Conservation (phyloP, 2,888 invertebrate genomes). For the Mesorhabditis spiculigera region DNA sequence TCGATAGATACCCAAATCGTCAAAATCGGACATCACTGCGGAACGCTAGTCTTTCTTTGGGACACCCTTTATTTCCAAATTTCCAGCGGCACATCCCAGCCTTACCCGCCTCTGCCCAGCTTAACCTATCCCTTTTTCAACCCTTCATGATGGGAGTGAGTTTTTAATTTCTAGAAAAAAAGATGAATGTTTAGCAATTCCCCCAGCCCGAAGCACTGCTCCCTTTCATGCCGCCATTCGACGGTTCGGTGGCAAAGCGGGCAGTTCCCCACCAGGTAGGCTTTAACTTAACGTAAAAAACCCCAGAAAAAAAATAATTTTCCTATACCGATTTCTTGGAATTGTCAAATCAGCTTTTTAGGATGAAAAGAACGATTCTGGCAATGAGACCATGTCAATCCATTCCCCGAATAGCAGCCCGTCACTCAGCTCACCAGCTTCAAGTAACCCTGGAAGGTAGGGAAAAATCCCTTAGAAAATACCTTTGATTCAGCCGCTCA, state of each 20-base stretch:
- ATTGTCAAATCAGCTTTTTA: not conserved
- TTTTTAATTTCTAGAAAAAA: not conserved
- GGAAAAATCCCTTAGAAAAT: not conserved
- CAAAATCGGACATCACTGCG: too few relatives aligned
- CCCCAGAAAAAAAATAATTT: too few relatives aligned
- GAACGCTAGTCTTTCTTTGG: too few relatives aligned
- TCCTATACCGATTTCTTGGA: too few relatives aligned
- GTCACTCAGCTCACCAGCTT: slow-evolving; percentile 3
- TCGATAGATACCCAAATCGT: too few relatives aligned
- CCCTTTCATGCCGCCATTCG: not conserved
- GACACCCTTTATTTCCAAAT: too few relatives aligned
- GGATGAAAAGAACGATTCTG: not conserved
- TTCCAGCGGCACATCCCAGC: not conserved
- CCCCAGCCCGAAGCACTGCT: not conserved
- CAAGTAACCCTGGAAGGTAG: not conserved
- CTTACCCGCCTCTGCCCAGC: not conserved
- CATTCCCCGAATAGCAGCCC: not conserved
- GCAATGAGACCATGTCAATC: not conserved
- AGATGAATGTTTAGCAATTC: not conserved
- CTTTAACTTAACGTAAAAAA: not conserved
- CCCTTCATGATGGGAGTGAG: not conserved
- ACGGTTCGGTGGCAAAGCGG: not conserved
- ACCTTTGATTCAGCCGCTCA: slow-evolving; percentile 8
- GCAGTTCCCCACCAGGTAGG: not conserved
- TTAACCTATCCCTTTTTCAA: slow-evolving; percentile 1